A percentile compares a stretch with the other conserved stretches of the same genome.
Evolutionary conservation across 2,888 invertebrate species (phyloP).

Genomic region (Aleiodes testaceus): DNA sequence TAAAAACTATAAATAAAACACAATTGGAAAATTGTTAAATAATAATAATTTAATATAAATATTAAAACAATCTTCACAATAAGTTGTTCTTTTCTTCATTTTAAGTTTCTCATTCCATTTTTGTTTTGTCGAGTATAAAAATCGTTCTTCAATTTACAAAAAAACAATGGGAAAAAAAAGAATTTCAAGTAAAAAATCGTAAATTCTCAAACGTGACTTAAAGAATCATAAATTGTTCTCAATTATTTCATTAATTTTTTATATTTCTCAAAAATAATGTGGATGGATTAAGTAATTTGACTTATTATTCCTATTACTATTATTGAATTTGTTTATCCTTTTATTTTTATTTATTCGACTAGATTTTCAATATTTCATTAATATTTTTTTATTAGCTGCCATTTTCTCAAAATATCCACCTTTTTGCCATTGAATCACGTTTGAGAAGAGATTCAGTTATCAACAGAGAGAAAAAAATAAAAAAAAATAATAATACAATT

Average conservation of each 20-base stretch:
- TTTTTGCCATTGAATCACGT: conserved; percentile 18
- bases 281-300: conserved; percentile 25
- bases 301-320: background rate
- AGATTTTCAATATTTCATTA: background rate
- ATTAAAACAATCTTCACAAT: conserved; percentile 59
- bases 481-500: background rate
- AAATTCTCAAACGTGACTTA: conserved; percentile 58
- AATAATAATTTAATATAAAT: conserved; percentile 70
- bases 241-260: conserved; percentile 29
- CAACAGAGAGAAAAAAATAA: background rate
- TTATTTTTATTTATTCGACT: conserved; percentile 2
- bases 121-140: conserved; percentile 27
- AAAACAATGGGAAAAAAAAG: conserved; percentile 35
- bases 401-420: background rate
- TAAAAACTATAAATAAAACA: conserved; percentile 55
- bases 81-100: conserved; percentile 48
- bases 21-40: conserved; percentile 60
- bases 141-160: conserved; percentile 32
- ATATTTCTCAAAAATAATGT: background rate
- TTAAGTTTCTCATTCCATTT: background rate
- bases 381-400: background rate
- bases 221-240: conserved; percentile 5
- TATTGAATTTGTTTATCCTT: background rate
- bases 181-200: conserved; percentile 42
- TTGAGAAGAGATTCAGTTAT: conserved; percentile 16